These are phyloP conservation scores for Micrasema longulum DNA, from an alignment of 1,140 invertebrate species.

Conservation along the genomic window DNA sequence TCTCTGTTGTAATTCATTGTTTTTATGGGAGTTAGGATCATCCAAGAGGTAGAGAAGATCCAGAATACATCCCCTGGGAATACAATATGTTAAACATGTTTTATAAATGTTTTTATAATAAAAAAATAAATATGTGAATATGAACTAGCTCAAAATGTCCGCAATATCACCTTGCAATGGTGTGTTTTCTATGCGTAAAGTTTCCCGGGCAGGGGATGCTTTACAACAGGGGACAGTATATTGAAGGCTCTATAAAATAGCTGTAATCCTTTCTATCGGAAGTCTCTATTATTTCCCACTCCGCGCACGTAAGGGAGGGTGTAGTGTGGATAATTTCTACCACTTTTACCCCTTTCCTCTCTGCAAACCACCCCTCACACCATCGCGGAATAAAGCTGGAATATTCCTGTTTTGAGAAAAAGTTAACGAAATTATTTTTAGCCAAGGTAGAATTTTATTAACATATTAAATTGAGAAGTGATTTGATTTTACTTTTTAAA, in stretches of 20 bases:
- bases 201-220: too few relatives aligned
- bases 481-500: too few relatives aligned
- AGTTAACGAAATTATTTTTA: slow-evolving; percentile 44
- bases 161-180: too few relatives aligned
- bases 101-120: too few relatives aligned
- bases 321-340: slow-evolving; percentile 14
- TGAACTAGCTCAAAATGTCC: too few relatives aligned
- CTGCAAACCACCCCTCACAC: background rate
- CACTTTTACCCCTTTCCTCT: background rate
- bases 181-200: too few relatives aligned
- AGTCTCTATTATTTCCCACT: slow-evolving; percentile 11
- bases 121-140: too few relatives aligned
- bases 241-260: slow-evolving; percentile 1
- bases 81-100: too few relatives aligned
- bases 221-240: background rate
- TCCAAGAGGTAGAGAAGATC: too few relatives aligned
- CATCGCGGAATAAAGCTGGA: slow-evolving; percentile 21
- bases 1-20: too few relatives aligned
- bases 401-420: slow-evolving; percentile 42
- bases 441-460: slow-evolving; percentile 20
- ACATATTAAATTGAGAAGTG: slow-evolving; percentile 35
- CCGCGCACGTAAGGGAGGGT: background rate
- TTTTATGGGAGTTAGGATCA: too few relatives aligned
- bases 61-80: too few relatives aligned
- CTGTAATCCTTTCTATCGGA: slow-evolving; percentile 20